phyloP scores from a whole-genome alignment of 2,797 vertebrate genomes.

The Cottoperca gobio region DNA sequence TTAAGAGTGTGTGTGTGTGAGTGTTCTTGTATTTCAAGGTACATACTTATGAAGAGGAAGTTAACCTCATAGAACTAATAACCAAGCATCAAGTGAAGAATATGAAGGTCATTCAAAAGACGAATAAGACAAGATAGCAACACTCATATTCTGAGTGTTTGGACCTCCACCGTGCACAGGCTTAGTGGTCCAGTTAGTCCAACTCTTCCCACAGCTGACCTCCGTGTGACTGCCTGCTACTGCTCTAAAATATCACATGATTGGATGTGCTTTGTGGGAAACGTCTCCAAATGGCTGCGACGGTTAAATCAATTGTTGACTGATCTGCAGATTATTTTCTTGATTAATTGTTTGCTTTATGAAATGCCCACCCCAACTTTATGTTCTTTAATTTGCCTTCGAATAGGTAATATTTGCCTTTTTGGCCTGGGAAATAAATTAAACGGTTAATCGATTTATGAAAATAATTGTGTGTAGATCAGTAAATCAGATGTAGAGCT shows the following conservation, averaged over 20 bases:
- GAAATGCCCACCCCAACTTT: not conserved
- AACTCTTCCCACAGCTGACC: constrained; percentile 19
- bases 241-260: constrained; percentile 22
- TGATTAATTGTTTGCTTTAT: not conserved
- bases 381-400: not conserved
- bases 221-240: constrained; percentile 15
- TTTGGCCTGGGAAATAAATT: not conserved
- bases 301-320: not conserved
- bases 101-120: constrained; percentile 1
- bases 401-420: not conserved
- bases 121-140: not conserved
- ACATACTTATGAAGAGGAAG: not conserved
- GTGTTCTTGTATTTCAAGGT: constrained; percentile 1
- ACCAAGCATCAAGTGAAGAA: not conserved
- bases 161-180: not conserved
- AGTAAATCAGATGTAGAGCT: not conserved
- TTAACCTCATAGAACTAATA: not conserved
- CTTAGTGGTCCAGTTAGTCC: not conserved
- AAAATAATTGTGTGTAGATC: not conserved
- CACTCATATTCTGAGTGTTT: constrained; percentile 8
- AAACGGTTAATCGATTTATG: not conserved
- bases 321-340: not conserved
- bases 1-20: not conserved
- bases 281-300: not conserved
- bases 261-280: constrained; percentile 11